These are phyloP conservation scores for Conus betulinus DNA, from an alignment of 1,140 invertebrate species.

Conservation along the genomic window DNA sequence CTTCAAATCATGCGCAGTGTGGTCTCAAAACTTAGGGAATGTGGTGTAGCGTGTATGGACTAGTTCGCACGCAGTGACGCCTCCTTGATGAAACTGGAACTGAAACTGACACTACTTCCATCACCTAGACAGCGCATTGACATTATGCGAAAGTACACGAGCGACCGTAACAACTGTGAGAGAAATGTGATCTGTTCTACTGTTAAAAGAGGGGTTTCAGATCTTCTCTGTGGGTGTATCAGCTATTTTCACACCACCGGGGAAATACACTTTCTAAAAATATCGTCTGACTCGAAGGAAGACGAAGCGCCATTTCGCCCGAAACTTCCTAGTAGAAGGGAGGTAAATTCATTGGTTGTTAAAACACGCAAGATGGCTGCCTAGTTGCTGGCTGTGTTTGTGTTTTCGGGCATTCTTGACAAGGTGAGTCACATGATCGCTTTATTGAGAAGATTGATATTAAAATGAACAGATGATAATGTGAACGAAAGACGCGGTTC, in stretches of 20 bases:
- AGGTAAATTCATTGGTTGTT: not conserved
- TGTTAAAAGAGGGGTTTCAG: no score
- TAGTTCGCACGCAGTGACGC: no score
- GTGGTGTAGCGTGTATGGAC: no score
- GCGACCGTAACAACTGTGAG: no score
- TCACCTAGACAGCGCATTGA: no score
- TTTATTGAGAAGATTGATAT: not conserved
- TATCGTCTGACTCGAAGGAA: not conserved
- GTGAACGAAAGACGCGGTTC: not conserved
- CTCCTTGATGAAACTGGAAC: no score
- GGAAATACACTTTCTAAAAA: conserved; percentile 9
- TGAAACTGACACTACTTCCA: no score
- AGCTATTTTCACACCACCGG: not conserved
- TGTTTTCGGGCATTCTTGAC: not conserved
- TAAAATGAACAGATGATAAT: not conserved
- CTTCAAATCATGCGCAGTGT: no score
- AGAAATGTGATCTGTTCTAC: no score
- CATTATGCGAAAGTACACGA: no score
- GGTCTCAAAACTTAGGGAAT: no score
- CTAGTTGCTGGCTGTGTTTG: conserved; percentile 10
- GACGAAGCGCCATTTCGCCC: not conserved
- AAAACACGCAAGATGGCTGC: not conserved
- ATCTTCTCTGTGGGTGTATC: no score
- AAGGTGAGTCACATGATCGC: not conserved
- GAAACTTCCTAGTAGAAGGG: not conserved